Conservation (phyloP, 2,113 vertebrate genomes). For the Hucho hucho region DNA sequence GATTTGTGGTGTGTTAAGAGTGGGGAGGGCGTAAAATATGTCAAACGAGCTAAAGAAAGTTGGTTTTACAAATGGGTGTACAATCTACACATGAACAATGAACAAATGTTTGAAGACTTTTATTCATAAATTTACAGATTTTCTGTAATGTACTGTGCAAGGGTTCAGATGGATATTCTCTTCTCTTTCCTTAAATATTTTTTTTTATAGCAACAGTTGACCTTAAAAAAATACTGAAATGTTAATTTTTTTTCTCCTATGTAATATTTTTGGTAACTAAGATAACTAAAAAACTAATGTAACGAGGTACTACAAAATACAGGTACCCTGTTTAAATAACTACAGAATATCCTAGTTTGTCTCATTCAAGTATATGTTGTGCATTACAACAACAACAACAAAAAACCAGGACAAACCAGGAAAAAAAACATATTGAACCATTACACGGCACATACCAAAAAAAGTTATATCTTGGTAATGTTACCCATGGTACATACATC, state of each 20-base stretch:
- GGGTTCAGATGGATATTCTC: slow-evolving; percentile 10
- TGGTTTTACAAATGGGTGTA: slow-evolving; percentile 41
- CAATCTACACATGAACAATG: slow-evolving; percentile 2
- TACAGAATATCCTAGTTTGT: slow-evolving; percentile 55
- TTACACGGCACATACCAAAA: slow-evolving; percentile 62
- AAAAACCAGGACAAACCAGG: slow-evolving; percentile 45
- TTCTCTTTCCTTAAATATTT: slow-evolving; percentile 1
- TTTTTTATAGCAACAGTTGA: slow-evolving; percentile 3
- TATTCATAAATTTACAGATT: slow-evolving; percentile 34
- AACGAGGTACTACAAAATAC: slow-evolving; percentile 4
- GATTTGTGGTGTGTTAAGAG: slow-evolving; percentile 16
- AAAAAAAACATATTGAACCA: slow-evolving; percentile 61
- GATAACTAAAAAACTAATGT: slow-evolving; percentile 2
- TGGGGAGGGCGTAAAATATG: slow-evolving; percentile 23
- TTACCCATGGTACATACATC: slow-evolving; percentile 36
- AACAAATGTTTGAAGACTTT: slow-evolving; percentile 27
- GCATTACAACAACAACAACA: slow-evolving; percentile 33
- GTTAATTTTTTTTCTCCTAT: neutral
- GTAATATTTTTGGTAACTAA: neutral
- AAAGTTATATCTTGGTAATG: slow-evolving; percentile 51
- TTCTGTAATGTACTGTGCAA: slow-evolving; percentile 38
- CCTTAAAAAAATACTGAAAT: slow-evolving; percentile 12
- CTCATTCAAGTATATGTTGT: slow-evolving; percentile 66
- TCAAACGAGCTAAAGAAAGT: slow-evolving; percentile 61
- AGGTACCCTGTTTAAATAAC: slow-evolving; percentile 47